phyloP scores from a whole-genome alignment of 2,797 vertebrate genomes.

The Chelmon rostratus region DNA sequence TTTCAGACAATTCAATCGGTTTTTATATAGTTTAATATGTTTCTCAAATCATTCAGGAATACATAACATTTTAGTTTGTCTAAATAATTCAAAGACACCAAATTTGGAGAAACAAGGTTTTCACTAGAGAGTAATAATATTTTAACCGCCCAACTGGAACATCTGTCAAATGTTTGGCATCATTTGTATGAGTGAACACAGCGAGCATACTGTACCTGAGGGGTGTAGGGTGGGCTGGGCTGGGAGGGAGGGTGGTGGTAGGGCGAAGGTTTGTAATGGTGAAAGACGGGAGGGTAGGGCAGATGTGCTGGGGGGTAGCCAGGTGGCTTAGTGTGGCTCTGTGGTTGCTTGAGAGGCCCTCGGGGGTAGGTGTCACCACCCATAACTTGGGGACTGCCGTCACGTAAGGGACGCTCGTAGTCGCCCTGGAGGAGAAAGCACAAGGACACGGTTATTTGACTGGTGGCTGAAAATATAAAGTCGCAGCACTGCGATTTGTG shows the following conservation, averaged over 20 bases:
- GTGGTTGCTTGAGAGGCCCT: conserved; percentile 96
- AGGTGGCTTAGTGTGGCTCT: conserved; percentile 91
- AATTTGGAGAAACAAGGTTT: no score
- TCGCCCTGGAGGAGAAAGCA: conserved; percentile 87
- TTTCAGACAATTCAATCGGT: background rate
- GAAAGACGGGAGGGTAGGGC: conserved; percentile 92
- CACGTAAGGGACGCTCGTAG: conserved; percentile 91
- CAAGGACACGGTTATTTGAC: background rate
- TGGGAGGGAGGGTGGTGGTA: conserved; percentile 92
- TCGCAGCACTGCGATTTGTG: background rate
- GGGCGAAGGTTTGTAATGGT: conserved; percentile 93
- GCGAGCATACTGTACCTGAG: conserved; percentile 76
- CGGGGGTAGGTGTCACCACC: conserved; percentile 93
- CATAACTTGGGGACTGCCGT: conserved; percentile 90
- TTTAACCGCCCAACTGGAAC: no score
- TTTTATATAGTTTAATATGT: background rate
- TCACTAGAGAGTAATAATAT: background rate
- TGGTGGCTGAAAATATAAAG: background rate
- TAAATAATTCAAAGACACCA: background rate
- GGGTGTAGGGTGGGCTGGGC: conserved; percentile 92
- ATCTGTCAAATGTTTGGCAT: background rate
- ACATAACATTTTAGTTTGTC: background rate
- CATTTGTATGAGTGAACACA: background rate
- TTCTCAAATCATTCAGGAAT: background rate
- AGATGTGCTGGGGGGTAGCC: conserved; percentile 90